Evolutionary conservation across 2,888 invertebrate genomes (phyloP).

Genomic region (Alitta virens): DNA sequence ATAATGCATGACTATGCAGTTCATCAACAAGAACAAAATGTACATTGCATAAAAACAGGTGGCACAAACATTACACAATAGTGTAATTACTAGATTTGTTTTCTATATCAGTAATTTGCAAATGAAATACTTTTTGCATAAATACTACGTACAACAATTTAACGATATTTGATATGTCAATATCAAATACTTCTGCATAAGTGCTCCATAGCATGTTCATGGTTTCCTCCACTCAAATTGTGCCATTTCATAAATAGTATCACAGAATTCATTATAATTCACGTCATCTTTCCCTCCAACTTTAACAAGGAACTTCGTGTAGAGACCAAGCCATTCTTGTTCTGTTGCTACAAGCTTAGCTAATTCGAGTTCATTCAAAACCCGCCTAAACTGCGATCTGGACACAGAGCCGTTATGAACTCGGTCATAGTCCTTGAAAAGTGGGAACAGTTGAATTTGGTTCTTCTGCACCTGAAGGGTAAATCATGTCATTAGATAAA

Average conservation of each 20-base stretch:
- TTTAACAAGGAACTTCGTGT: constrained; percentile 50
- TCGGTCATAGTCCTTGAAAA: constrained; percentile 56
- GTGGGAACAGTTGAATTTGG: constrained; percentile 55
- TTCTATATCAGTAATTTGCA: too few relatives aligned
- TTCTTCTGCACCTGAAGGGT: constrained; percentile 48
- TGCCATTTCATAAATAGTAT: constrained; percentile 25
- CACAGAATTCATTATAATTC: constrained; percentile 31
- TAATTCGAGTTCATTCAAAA: constrained; percentile 53
- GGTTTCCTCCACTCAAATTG: constrained; percentile 23
- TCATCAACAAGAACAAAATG: too few relatives aligned
- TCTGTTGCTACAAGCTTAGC: constrained; percentile 45
- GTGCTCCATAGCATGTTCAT: too few relatives aligned
- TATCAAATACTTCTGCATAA: not conserved
- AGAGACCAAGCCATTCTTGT: constrained; percentile 48
- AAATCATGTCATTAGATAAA: not conserved
- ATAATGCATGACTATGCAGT: too few relatives aligned
- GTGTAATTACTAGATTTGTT: too few relatives aligned
- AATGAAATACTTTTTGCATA: too few relatives aligned
- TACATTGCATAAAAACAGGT: too few relatives aligned
- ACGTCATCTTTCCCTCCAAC: constrained; percentile 34
- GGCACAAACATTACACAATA: too few relatives aligned
- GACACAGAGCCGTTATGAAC: constrained; percentile 56
- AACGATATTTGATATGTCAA: not conserved
- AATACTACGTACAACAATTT: not conserved
- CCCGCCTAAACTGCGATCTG: constrained; percentile 53